Percentiles rank a stretch among this genome's conserved stretches.
Conservation (phyloP, 1,140 invertebrate species). For the Aphidius gifuensis region DNA sequence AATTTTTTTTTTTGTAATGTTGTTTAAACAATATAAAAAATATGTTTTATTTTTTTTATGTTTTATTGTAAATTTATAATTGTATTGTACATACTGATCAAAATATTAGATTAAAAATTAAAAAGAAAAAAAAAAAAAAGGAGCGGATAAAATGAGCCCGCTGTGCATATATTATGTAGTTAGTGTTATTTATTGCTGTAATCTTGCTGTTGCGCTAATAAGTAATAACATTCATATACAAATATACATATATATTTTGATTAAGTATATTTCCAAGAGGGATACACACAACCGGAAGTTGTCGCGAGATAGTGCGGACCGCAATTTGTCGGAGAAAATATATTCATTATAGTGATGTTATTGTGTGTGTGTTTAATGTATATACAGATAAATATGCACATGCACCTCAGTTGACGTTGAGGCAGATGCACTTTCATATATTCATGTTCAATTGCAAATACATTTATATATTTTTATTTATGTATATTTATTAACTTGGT, state of each 20-base stretch:
- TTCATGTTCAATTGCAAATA: too few species aligned
- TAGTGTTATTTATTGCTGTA: conserved; percentile 33
- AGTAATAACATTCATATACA: background rate
- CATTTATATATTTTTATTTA: too few species aligned
- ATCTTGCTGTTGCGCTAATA: conserved; percentile 18
- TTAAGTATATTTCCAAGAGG: conserved; percentile 7
- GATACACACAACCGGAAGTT: conserved; percentile 28
- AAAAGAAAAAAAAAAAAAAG: too few species aligned
- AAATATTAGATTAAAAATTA: too few species aligned
- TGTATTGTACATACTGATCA: too few species aligned
- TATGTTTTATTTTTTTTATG: too few species aligned
- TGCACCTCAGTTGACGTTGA: conserved; percentile 21
- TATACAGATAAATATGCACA: conserved; percentile 19
- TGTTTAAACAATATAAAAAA: too few species aligned
- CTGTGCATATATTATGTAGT: too few species aligned
- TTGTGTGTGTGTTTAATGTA: conserved; percentile 1
- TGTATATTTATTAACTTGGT: too few species aligned
- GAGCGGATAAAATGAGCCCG: too few species aligned
- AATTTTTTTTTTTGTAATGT: too few species aligned
- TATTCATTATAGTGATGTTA: background rate
- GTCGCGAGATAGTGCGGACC: conserved; percentile 29
- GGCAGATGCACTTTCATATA: conserved; percentile 20
- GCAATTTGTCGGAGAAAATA: conserved; percentile 29
- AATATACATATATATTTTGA: background rate
- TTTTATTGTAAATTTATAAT: too few species aligned